Conservation (phyloP, 2,797 vertebrate species). For the Macropus fuliginosus region DNA sequence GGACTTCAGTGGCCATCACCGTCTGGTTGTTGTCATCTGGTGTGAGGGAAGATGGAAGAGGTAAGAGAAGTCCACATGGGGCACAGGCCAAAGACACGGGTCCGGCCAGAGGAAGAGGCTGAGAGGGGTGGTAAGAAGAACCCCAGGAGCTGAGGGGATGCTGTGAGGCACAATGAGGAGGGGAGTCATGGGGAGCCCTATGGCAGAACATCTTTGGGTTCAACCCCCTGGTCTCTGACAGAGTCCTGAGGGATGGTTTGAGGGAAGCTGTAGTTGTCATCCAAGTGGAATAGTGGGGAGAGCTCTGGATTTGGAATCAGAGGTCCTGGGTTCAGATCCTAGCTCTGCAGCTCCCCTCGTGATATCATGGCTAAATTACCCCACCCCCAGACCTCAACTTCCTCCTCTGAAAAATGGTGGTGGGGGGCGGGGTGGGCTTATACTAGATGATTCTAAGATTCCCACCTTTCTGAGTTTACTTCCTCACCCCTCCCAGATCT, state of each 20-base stretch:
- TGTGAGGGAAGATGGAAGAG: no score
- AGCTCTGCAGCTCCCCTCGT: background rate
- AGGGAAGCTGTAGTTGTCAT: background rate
- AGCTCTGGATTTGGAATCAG: background rate
- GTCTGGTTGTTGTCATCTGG: constrained; percentile 86
- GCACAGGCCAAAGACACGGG: background rate
- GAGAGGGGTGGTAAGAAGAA: background rate
- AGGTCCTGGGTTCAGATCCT: background rate
- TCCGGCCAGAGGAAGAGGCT: background rate
- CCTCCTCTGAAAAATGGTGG: background rate
- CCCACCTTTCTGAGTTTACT: background rate
- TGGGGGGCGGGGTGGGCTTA: no score
- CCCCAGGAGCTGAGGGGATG: background rate
- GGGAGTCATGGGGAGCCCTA: background rate
- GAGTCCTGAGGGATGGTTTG: background rate
- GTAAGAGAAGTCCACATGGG: constrained; percentile 50
- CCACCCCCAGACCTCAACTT: background rate
- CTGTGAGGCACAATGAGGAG: background rate
- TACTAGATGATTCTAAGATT: background rate
- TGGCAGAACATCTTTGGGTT: background rate
- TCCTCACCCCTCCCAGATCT: background rate
- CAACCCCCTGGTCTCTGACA: background rate
- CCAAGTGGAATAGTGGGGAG: background rate
- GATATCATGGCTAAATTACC: background rate
- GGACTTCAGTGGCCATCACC: constrained; percentile 88